Conservation (phyloP, 1,140 invertebrate genomes). For the Micrasema longulum region DNA sequence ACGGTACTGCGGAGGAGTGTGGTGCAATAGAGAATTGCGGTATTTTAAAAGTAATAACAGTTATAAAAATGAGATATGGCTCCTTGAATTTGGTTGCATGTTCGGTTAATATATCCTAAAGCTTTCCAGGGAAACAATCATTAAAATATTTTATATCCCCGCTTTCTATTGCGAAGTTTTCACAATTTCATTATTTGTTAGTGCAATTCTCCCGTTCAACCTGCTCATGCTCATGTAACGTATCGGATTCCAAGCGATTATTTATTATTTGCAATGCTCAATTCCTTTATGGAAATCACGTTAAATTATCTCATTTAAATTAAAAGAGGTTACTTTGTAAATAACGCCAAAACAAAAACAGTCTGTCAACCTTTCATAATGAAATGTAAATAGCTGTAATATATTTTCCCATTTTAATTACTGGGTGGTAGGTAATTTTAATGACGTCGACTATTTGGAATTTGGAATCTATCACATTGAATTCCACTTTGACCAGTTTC, state of each 20-base stretch:
- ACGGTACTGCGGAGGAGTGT: not conserved
- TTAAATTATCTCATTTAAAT: not conserved
- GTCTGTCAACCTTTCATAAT: constrained; percentile 12
- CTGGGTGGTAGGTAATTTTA: not conserved
- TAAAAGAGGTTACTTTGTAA: not conserved
- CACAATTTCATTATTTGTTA: too few species aligned
- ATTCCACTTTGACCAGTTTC: constrained; percentile 35
- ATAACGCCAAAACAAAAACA: constrained; percentile 1
- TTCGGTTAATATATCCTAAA: constrained; percentile 11
- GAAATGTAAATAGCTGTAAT: constrained; percentile 9
- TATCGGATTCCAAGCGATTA: too few species aligned
- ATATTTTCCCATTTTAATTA: constrained; percentile 31
- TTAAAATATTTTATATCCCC: too few species aligned
- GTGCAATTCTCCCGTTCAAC: too few species aligned
- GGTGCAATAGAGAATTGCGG: constrained; percentile 16
- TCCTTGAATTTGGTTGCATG: constrained; percentile 42
- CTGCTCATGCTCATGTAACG: too few species aligned
- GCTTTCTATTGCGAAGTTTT: too few species aligned
- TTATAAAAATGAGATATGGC: constrained; percentile 49
- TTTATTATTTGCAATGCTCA: too few species aligned
- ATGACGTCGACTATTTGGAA: constrained; percentile 26
- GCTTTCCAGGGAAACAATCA: not conserved
- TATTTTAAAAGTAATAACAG: constrained; percentile 47
- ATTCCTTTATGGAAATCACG: not conserved
- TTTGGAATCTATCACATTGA: not conserved